Evolutionary conservation across 2,113 vertebrate genomes (phyloP), one percentile per base, ranked within the genome.

Genomic region (Pelusios castaneus): DNA sequence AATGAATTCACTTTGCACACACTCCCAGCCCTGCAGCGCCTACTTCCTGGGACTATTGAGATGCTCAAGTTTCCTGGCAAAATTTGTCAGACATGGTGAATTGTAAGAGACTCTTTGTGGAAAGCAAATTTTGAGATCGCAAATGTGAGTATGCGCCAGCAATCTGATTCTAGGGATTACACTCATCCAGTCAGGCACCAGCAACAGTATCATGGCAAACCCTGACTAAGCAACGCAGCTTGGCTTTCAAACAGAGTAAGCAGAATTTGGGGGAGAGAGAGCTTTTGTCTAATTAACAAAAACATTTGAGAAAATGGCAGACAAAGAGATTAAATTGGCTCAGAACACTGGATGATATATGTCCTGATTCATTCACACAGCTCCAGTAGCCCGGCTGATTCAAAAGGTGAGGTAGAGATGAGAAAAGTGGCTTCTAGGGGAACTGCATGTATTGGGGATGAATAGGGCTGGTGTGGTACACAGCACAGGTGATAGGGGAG

Each of bases 241-340:
- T 76, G 43, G 51, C 87, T 82, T 86, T 81, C 54, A 25, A 86
- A 45, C 43, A 90, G 38, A 88, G 54, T 47, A 67, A 88, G 16
- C 43, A 67, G 56, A 67, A 80, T 80, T 45, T 38, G 79, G 16
- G 80, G 52, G 86, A 25, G 49, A 95, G 24, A 49, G 94, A 84
- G 67, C 27, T 91, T 27, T 81, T 81, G 54, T 92, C 85, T 70
- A 75, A 58, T 95, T 97, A 96, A 94, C 92, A 91, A 78, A 56
- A 41, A 10, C 6, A 4, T 94, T 94, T 76, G 90, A 91, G 85
- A 89, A 88, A 94, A 89, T 21, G 63, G 87, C 80, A 80, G 90
- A 77, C 95, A 63, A 87, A 89, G 92, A 87, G 77, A 5, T 29
- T 83, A 81, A 89, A 87, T 29, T 82, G 2, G 58, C 63, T 45